Evolutionary conservation across 2,113 vertebrate species (phyloP).

Genomic region (Phasianus colchicus): DNA sequence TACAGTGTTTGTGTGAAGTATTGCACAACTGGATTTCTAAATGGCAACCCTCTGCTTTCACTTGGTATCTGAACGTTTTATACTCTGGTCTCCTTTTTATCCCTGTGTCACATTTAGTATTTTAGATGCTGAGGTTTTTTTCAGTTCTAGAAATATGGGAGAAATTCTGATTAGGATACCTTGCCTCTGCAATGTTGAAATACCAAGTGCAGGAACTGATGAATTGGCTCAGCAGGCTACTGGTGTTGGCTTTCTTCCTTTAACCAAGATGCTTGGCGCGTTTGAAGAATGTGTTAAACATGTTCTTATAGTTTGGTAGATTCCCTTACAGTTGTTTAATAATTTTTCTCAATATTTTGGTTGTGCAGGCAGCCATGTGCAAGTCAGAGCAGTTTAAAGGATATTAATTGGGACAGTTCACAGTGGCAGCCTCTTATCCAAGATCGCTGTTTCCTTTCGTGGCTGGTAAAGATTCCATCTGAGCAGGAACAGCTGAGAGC

Average conservation of each 20-base stretch:
- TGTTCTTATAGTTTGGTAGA: background rate
- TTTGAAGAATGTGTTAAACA: background rate
- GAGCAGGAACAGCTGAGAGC: slow-evolving; percentile 97
- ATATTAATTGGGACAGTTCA: slow-evolving; percentile 99
- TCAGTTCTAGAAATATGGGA: background rate
- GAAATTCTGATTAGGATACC: rapidly evolving
- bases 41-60: background rate
- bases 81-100: rapidly evolving
- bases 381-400: slow-evolving; percentile 98
- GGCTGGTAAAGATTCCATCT: slow-evolving; percentile 98
- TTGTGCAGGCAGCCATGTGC: slow-evolving; percentile 93
- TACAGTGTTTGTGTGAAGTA: background rate
- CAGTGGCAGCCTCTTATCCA: slow-evolving; percentile 99
- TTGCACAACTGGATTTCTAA: background rate
- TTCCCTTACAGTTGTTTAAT: background rate
- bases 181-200: background rate
- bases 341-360: background rate
- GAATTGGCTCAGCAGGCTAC: rapidly evolving
- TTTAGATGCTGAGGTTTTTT: background rate
- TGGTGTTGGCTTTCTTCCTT: too few relatives aligned
- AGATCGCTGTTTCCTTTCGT: slow-evolving; percentile 97
- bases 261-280: background rate
- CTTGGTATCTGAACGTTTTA: background rate
- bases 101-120: background rate
- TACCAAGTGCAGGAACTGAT: background rate